Evolutionary conservation across 2,113 vertebrate genomes (phyloP).

Genomic region (Psittacus erithacus): DNA sequence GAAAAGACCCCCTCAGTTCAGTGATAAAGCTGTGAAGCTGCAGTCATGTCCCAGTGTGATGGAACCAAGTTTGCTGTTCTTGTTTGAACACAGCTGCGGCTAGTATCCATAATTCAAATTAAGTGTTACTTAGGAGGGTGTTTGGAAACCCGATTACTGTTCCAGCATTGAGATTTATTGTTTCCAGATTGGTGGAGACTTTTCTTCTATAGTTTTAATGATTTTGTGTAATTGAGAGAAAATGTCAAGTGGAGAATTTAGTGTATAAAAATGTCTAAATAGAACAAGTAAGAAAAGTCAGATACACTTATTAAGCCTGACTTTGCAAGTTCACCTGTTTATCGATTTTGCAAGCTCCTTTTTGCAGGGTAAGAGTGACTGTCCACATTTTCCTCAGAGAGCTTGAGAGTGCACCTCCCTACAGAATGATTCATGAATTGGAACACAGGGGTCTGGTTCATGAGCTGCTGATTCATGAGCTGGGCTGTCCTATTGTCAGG

Average conservation of each 20-base stretch:
- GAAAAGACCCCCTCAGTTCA: neutral
- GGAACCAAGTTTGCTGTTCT: neutral
- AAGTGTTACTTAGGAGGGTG: slow-evolving; percentile 45
- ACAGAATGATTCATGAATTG: neutral
- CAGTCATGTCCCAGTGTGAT: accelerated
- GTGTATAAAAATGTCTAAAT: neutral
- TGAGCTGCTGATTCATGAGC: neutral
- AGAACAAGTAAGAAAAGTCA: neutral
- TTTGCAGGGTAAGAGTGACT: neutral
- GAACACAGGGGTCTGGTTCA: neutral
- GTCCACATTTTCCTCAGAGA: accelerated
- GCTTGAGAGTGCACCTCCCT: neutral
- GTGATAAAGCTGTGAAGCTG: neutral
- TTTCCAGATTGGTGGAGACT: slow-evolving; percentile 48
- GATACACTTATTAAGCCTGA: neutral
- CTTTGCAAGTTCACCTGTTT: neutral
- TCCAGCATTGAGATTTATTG: slow-evolving; percentile 58
- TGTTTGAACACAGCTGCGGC: slow-evolving; percentile 51
- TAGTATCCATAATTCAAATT: slow-evolving; percentile 55
- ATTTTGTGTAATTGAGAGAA: slow-evolving; percentile 34
- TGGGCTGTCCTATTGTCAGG: neutral
- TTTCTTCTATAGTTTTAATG: slow-evolving; percentile 25
- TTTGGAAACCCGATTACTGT: neutral
- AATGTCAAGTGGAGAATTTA: neutral
- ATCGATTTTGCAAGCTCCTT: neutral